These are phyloP conservation scores for Cancer borealis DNA, from an alignment of 2,888 invertebrate genomes.

Conservation along the genomic window DNA sequence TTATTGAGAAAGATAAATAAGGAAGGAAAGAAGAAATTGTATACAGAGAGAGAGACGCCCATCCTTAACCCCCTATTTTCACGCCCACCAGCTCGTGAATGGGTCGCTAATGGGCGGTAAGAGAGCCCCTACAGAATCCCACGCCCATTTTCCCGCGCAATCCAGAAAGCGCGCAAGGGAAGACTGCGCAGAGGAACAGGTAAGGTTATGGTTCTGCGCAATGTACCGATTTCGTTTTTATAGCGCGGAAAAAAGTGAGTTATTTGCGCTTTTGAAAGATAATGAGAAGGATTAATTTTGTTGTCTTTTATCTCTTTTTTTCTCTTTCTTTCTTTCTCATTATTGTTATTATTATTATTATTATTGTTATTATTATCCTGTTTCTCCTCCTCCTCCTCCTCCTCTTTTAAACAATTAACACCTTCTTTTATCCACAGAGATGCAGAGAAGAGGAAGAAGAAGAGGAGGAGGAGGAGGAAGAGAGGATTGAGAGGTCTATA, in stretches of 20 bases:
- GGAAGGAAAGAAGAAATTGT: too few species aligned
- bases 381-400: background rate
- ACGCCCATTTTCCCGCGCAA: background rate
- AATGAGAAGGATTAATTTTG: background rate
- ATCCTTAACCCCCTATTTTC: background rate
- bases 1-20: too few species aligned
- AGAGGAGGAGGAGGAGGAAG: background rate
- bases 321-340: background rate
- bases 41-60: too few species aligned
- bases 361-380: background rate
- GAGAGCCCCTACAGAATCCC: background rate
- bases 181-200: background rate
- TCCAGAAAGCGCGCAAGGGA: background rate
- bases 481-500: background rate
- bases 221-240: too few species aligned
- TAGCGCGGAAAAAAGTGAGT: too few species aligned
- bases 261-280: background rate
- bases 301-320: background rate
- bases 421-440: background rate
- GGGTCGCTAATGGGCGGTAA: background rate
- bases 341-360: background rate
- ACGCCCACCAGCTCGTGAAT: background rate
- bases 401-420: background rate
- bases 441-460: background rate
- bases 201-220: background rate